A percentile compares a stretch with the other conserved stretches of the same genome.
These are phyloP conservation scores for Ascaphus truei DNA, from an alignment of 2,113 vertebrate species.

Conservation along the genomic window DNA sequence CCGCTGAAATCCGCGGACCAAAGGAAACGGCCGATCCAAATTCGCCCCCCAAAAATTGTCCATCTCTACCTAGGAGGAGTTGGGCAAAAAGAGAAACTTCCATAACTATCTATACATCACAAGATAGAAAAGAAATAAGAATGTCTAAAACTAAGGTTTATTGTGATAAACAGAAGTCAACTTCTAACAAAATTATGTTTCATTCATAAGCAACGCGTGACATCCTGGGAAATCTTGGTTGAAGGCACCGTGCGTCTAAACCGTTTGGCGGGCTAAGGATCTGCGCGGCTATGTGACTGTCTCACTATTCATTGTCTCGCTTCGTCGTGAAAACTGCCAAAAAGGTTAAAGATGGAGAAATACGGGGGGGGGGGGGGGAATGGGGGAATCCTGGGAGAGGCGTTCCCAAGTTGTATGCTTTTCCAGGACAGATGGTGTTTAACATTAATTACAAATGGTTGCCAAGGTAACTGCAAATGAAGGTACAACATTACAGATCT, in stretches of 20 bases:
- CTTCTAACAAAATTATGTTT: constrained; percentile 21
- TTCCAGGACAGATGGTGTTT: constrained; percentile 51
- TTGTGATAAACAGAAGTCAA: no score
- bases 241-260: neutral
- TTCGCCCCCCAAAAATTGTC: no score
- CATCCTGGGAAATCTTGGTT: constrained; percentile 23
- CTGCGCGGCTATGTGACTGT: constrained; percentile 10
- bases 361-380: neutral
- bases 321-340: constrained; percentile 1
- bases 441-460: constrained; percentile 60
- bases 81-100: no score
- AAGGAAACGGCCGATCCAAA: no score
- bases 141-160: no score
- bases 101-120: no score
- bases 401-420: constrained; percentile 47
- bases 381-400: constrained; percentile 29
- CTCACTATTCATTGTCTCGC: constrained; percentile 17
- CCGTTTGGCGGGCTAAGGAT: constrained; percentile 22
- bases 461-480: constrained; percentile 45
- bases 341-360: constrained; percentile 8
- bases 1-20: no score
- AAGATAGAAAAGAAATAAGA: no score
- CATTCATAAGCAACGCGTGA: constrained; percentile 18
- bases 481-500: neutral
- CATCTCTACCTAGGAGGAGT: no score